Evolutionary conservation across 1,140 invertebrate species (phyloP), one percentile per base, ranked within the genome.

Genomic region (Batillaria attramentaria): DNA sequence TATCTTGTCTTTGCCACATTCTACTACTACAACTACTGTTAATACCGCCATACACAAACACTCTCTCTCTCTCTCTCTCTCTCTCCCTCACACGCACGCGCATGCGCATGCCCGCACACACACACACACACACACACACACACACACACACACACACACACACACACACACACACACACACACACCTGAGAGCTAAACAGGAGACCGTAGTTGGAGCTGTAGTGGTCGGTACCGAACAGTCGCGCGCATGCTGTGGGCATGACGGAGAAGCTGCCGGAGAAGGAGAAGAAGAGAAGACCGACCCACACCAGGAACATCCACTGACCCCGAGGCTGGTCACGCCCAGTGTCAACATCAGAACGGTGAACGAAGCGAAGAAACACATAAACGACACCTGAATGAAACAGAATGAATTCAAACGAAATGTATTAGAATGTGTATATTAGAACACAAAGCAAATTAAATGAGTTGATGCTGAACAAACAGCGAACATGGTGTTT

Each of bases 181-280:
- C 66, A 28, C 31, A 69, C 87, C 73, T 84, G 81, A 8, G 84
- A 81, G 42, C 83, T 85, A 69, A 88, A 89, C 1, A 89, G 79
- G 20, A 89, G 41, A 20, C 87, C 87, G 77, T 89, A 89, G 54
- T 84, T 89, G 13, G 83, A 82, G 13, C 73, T 69, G 33, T 84
- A 77, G 60, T 89, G 75, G 37, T 57, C 78, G 28, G 74, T 69
- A 24, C 87, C 87, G 81, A 89, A 89, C n/a, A 70, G 62, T 41
- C 80, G 79, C 10, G 87, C 78, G 3, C 83, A 86, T 4, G 81
- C 83, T 2, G 86, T 85, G 0, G 88, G 87, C 60, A 89, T 78
- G 18, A 89, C 43, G 6, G 84, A 83, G 83, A 82, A 89, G 81
- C 82, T 86, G 0, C 87, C 88, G 69, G 84, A 84, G 68, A 87